These are phyloP conservation scores for Condylura cristata DNA, from an alignment of 2,113 vertebrate species.

Conservation along the genomic window DNA sequence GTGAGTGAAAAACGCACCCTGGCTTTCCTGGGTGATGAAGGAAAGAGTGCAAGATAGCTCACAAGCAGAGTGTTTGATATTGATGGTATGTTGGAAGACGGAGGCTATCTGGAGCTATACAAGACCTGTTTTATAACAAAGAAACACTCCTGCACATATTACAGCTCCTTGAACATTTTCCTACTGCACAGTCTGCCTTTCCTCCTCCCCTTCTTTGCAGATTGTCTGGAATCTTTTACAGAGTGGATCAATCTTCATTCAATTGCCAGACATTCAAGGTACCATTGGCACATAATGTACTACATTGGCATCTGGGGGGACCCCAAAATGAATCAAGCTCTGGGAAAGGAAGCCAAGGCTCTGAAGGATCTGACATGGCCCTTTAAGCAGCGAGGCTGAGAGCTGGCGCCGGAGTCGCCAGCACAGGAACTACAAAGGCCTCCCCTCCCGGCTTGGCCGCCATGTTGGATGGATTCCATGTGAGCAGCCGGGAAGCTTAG, in stretches of 20 bases:
- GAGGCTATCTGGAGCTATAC: background rate
- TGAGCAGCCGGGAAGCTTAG: background rate
- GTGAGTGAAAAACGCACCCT: rapidly evolving
- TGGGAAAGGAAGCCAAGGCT: background rate
- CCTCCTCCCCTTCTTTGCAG: background rate
- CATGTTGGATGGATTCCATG: background rate
- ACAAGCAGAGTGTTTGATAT: background rate
- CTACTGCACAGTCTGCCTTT: too few species aligned
- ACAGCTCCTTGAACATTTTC: too few species aligned
- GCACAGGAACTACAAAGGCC: too few species aligned
- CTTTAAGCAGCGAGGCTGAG: background rate
- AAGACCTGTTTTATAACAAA: background rate
- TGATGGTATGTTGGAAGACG: too few species aligned
- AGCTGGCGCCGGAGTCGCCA: background rate
- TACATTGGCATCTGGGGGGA: background rate
- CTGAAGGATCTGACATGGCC: background rate
- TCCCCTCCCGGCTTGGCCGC: background rate
- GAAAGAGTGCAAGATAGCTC: background rate
- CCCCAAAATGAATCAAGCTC: background rate
- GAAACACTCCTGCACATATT: too few species aligned
- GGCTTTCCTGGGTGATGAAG: background rate
- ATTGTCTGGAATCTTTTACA: background rate
- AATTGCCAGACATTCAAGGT: background rate
- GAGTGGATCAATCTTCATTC: background rate
- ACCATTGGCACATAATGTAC: background rate